phyloP scores from a whole-genome alignment of 2,113 vertebrate species.

The Pelmatolapia mariae region DNA sequence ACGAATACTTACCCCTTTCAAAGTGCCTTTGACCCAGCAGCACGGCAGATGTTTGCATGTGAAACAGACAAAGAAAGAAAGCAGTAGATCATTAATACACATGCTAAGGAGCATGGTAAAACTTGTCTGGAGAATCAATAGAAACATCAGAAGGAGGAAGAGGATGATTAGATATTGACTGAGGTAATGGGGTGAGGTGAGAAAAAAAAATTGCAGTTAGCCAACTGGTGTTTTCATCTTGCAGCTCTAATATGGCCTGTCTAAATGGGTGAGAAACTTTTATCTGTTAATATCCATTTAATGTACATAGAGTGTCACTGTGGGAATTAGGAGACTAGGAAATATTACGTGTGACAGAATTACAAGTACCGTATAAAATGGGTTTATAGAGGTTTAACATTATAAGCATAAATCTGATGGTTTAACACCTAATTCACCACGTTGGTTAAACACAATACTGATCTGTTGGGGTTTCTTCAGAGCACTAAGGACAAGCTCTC shows the following conservation, averaged over 20 bases:
- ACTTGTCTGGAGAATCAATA: conserved; percentile 44
- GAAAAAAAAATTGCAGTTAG: conserved; percentile 6
- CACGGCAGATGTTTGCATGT: neutral
- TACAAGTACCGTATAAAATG: neutral
- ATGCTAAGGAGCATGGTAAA: conserved; percentile 34
- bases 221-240: conserved; percentile 15
- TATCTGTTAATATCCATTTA: neutral
- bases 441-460: neutral
- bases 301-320: neutral
- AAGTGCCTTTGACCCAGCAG: neutral
- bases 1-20: neutral
- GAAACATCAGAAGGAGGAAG: conserved; percentile 41
- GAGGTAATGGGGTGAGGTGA: conserved; percentile 46
- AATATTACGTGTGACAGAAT: neutral
- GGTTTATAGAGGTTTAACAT: neutral
- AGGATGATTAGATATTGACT: conserved; percentile 57
- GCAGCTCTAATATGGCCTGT: neutral
- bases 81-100: conserved; percentile 31
- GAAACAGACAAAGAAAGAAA: neutral
- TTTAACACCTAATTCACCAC: neutral
- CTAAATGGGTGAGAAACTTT: neutral
- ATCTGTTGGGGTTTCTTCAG: neutral
- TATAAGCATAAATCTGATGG: neutral
- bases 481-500: neutral
- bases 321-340: neutral